Percentiles rank a stretch among this genome's conserved stretches.
Conservation (phyloP, 2,113 vertebrate species). For the Clarias batrachus region DNA sequence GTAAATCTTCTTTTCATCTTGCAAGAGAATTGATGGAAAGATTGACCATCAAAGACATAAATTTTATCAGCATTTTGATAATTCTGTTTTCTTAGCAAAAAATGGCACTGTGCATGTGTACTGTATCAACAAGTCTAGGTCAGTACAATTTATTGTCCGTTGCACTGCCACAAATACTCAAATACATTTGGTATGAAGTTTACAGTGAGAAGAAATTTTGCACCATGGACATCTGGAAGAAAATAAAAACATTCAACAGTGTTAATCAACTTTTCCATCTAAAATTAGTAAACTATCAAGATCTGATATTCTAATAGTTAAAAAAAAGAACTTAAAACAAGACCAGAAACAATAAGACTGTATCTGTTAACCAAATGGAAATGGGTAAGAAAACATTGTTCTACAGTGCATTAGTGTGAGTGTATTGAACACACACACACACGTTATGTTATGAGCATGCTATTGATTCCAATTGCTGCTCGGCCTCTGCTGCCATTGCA, state of each 20-base stretch:
- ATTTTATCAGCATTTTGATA: constrained; percentile 39
- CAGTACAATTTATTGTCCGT: constrained; percentile 45
- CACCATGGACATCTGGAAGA: constrained; percentile 48
- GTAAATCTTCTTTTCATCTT: constrained; percentile 41
- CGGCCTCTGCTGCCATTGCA: constrained; percentile 86
- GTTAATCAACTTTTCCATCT: constrained; percentile 39
- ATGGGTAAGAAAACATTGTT: constrained; percentile 31
- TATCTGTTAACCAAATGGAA: constrained; percentile 28
- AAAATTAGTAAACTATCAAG: constrained; percentile 38
- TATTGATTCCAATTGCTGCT: constrained; percentile 85
- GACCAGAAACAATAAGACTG: constrained; percentile 32
- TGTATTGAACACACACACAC: neutral
- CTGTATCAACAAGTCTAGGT: constrained; percentile 46
- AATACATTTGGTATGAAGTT: constrained; percentile 57
- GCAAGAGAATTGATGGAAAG: constrained; percentile 41
- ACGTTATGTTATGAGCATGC: constrained; percentile 73
- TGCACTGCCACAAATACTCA: constrained; percentile 52
- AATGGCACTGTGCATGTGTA: constrained; percentile 54
- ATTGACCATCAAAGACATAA: constrained; percentile 36
- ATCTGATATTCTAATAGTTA: constrained; percentile 33
- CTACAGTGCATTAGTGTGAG: constrained; percentile 38
- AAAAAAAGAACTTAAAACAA: neutral
- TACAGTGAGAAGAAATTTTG: constrained; percentile 46
- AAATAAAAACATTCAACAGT: constrained; percentile 40
- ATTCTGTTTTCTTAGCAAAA: constrained; percentile 46